A percentile compares a stretch with the other conserved stretches of the same genome.
Conservation (phyloP, 2,797 vertebrate genomes). For the Helarctos malayanus region DNA sequence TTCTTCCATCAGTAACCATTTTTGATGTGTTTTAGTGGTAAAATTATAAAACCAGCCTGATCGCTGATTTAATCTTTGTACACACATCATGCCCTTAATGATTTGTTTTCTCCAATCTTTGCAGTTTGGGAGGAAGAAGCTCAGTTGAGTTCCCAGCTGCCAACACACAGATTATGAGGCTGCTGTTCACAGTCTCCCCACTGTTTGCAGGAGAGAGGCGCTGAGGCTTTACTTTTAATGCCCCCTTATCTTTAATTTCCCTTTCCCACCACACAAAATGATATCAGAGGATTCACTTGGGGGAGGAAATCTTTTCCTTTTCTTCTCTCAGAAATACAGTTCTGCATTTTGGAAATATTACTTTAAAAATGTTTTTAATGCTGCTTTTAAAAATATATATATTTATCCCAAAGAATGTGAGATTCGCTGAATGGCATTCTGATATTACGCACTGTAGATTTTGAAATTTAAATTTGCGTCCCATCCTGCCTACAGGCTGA, state of each 20-base stretch:
- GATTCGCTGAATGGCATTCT: neutral
- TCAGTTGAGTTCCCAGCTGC: neutral
- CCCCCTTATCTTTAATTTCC: neutral
- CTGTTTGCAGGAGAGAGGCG: neutral
- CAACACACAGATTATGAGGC: too few species aligned
- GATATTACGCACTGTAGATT: neutral
- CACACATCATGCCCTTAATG: neutral
- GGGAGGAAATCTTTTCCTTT: neutral
- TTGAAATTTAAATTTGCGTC: neutral
- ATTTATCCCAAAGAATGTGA: neutral
- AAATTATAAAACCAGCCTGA: conserved; percentile 43
- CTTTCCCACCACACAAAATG: neutral
- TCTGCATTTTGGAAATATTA: conserved; percentile 53
- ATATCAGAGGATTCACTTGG: neutral
- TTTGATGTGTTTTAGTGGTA: conserved; percentile 15
- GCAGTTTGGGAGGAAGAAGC: neutral
- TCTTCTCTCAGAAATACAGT: conserved; percentile 21
- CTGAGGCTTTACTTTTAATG: neutral
- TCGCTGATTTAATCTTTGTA: neutral
- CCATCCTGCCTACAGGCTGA: neutral
- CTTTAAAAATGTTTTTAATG: conserved; percentile 34
- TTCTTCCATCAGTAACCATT: neutral
- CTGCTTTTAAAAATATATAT: neutral
- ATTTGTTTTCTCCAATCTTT: neutral
- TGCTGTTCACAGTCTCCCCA: neutral